These are phyloP conservation scores for fruit fly (Drosophila melanogaster) DNA, from an alignment of 1,140 invertebrate genomes.

Conservation along the genomic window Release_6_plus_ISO1_MT NC_004354.4:19656001-19656500, in stretches of 20 bases:
- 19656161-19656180: not conserved
- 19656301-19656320: not conserved
- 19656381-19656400: not conserved
- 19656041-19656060: conserved; percentile 65
- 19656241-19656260: conserved; percentile 25
- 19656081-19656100: conserved; percentile 5
- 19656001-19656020: not conserved
- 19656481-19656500: conserved; percentile 12
- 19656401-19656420: conserved; percentile 32
- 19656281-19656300: not conserved
- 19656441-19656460: not conserved
- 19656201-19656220: conserved; percentile 55
- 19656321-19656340: conserved; percentile 32
- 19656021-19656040: conserved; percentile 49
- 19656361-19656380: not conserved
- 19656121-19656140: conserved; percentile 49
- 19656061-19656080: conserved; percentile 15
- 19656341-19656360: conserved; percentile 10
- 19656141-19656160: not conserved
- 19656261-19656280: not conserved
- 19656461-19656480: conserved; percentile 3
- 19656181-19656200: conserved; percentile 4
- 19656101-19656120: conserved; percentile 49
- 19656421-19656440: not conserved
- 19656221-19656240: conserved; percentile 38